Percentiles rank a stretch among this genome's conserved stretches.
phyloP scores from a whole-genome alignment of 2,113 vertebrate species.

The Felis catus region F.catus_Fca126_mat1.0 CM031425.1:26809001-26809500 shows the following conservation, averaged over 20 bases:
- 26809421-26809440: too few species aligned
- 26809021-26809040: too few species aligned
- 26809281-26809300: conserved; percentile 33
- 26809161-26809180: not conserved
- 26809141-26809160: conserved; percentile 25
- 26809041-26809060: not conserved
- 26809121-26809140: conserved; percentile 58
- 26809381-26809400: too few species aligned
- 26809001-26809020: too few species aligned
- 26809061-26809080: not conserved
- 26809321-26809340: too few species aligned
- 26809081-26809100: not conserved
- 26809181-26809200: conserved; percentile 29
- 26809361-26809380: too few species aligned
- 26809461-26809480: too few species aligned
- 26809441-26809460: too few species aligned
- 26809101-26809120: not conserved
- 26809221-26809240: conserved; percentile 24
- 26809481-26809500: too few species aligned
- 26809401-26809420: too few species aligned
- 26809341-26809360: too few species aligned
- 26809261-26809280: not conserved
- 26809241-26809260: conserved; percentile 51
- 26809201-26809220: conserved; percentile 23
- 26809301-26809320: not conserved